Conservation (phyloP, 1,140 invertebrate genomes). For the Pseudachorutes palmiensis region DNA sequence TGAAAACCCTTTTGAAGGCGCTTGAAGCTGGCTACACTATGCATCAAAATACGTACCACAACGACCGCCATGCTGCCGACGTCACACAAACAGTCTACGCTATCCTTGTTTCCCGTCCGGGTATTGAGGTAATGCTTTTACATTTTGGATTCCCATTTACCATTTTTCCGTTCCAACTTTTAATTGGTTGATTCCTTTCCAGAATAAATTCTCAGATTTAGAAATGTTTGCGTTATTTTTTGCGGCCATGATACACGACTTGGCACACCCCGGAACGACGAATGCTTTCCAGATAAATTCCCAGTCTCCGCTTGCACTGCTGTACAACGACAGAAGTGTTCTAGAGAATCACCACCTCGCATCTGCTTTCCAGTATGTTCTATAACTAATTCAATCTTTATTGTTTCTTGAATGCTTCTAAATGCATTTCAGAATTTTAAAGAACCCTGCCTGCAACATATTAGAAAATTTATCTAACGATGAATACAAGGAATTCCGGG, state of each 20-base stretch:
- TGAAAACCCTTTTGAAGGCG: conserved; percentile 41
- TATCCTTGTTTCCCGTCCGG: background rate
- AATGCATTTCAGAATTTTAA: conserved; percentile 54
- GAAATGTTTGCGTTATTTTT: conserved; percentile 89
- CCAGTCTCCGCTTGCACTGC: conserved; percentile 78
- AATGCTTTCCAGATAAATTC: conserved; percentile 97
- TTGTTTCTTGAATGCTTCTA: no score
- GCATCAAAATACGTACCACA: conserved; percentile 86
- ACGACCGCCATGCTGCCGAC: conserved; percentile 87
- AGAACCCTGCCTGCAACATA: conserved; percentile 84
- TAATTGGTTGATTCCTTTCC: conserved; percentile 41
- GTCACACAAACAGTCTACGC: conserved; percentile 75
- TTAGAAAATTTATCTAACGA: conserved; percentile 78
- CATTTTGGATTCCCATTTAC: background rate
- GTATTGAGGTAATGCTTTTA: background rate
- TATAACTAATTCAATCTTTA: no score
- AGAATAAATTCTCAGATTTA: conserved; percentile 88
- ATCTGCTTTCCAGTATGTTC: conserved; percentile 66
- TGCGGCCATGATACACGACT: conserved; percentile 88
- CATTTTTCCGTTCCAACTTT: background rate
- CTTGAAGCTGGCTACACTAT: conserved; percentile 73
- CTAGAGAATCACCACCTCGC: conserved; percentile 91
- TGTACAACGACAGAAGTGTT: conserved; percentile 89
- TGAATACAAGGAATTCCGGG: conserved; percentile 85
- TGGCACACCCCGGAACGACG: conserved; percentile 91